A percentile compares a stretch with the other conserved stretches of the same genome.
Evolutionary conservation across 2,113 vertebrate species (phyloP).

Genomic region (Tachuris rubrigastra): DNA sequence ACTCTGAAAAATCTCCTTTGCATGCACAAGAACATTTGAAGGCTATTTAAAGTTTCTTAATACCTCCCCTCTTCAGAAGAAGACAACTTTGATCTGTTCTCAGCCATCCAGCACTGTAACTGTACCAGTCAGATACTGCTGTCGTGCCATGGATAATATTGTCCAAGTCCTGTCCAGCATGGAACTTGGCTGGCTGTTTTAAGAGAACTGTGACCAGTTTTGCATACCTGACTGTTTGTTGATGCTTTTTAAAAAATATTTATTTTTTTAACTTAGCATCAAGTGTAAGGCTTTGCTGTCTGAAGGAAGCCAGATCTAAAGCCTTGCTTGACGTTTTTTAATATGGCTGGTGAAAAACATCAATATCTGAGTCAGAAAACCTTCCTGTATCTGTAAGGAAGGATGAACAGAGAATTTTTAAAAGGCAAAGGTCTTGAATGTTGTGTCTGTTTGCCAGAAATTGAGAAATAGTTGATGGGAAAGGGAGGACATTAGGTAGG

Average conservation of each 20-base stretch:
- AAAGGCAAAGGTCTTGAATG: not conserved
- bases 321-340: not conserved
- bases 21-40: not conserved
- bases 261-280: not conserved
- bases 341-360: not conserved
- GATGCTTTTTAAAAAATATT: not conserved
- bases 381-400: not conserved
- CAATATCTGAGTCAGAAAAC: not conserved
- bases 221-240: not conserved
- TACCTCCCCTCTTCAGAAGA: not conserved
- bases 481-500: not conserved
- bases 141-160: not conserved
- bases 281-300: not conserved
- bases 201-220: not conserved
- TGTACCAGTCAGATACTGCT: not conserved
- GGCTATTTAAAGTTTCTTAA: not conserved
- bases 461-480: not conserved
- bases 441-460: not conserved
- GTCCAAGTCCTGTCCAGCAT: not conserved
- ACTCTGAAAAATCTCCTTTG: not conserved
- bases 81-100: not conserved
- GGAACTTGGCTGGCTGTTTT: not conserved
- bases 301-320: not conserved
- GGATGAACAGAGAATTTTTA: not conserved
- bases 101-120: not conserved